Evolutionary conservation across 2,113 vertebrate species (phyloP).

Genomic region (Ancistrus triradiatus): DNA sequence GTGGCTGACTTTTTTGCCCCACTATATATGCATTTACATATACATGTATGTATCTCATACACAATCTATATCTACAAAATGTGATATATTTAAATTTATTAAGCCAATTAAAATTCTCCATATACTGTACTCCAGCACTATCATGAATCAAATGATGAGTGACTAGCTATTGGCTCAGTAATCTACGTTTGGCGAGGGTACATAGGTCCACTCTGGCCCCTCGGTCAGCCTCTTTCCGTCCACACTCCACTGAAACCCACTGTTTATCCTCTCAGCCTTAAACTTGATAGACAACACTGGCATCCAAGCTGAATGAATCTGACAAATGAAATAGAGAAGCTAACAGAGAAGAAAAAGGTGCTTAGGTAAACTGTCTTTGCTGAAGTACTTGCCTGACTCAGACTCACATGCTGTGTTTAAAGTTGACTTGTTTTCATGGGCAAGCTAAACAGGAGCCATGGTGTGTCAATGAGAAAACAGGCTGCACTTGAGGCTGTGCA

Average conservation of each 20-base stretch:
- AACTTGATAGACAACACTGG: conserved; percentile 64
- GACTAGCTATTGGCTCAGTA: no score
- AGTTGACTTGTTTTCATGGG: conserved; percentile 70
- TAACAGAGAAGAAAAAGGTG: conserved; percentile 77
- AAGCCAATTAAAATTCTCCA: no score
- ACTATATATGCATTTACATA: no score
- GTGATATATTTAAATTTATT: no score
- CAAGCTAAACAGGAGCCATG: conserved; percentile 55
- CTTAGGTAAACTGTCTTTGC: conserved; percentile 72
- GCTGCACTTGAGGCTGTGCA: conserved; percentile 29
- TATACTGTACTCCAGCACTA: no score
- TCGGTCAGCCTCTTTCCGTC: conserved; percentile 16
- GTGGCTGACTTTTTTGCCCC: no score
- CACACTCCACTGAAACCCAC: conserved; percentile 32
- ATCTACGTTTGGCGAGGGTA: no score
- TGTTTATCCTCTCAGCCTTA: conserved; percentile 54
- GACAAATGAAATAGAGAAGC: conserved; percentile 76
- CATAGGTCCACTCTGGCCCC: conserved; percentile 21
- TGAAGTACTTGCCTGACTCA: conserved; percentile 71
- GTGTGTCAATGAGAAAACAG: conserved; percentile 56
- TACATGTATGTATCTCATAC: no score
- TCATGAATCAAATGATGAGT: no score
- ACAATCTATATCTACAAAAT: no score
- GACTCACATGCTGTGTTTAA: conserved; percentile 67
- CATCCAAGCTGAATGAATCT: conserved; percentile 67